These are phyloP conservation scores for Cheumatopsyche charites DNA, from an alignment of 1,140 invertebrate genomes.

Conservation along the genomic window DNA sequence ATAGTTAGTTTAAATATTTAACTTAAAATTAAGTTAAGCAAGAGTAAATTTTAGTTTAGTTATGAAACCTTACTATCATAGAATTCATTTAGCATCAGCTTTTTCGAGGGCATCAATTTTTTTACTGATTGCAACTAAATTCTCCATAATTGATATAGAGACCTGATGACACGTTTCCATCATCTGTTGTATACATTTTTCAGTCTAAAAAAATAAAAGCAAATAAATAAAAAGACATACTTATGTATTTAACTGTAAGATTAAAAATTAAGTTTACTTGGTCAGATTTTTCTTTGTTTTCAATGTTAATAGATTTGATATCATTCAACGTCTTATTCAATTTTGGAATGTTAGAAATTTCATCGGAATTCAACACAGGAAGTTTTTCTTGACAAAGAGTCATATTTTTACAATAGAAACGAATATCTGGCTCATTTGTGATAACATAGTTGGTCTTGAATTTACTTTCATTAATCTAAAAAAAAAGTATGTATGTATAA, in stretches of 20 bases:
- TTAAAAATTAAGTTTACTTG: conserved; percentile 28
- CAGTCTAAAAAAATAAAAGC: conserved; percentile 37
- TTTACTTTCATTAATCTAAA: conserved; percentile 56
- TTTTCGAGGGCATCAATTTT: conserved; percentile 46
- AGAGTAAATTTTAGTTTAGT: neutral
- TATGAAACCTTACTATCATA: neutral
- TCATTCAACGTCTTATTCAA: conserved; percentile 41
- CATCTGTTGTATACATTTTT: conserved; percentile 44
- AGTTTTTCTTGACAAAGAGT: conserved; percentile 56
- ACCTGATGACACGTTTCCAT: conserved; percentile 47
- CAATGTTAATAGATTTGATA: conserved; percentile 38
- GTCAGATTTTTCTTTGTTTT: conserved; percentile 47
- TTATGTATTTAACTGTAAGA: neutral
- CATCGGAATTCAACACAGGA: conserved; percentile 38
- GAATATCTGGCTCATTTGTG: conserved; percentile 55
- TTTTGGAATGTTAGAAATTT: conserved; percentile 39
- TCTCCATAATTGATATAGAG: conserved; percentile 46
- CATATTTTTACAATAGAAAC: conserved; percentile 59
- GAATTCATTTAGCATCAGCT: conserved; percentile 4
- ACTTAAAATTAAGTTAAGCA: neutral
- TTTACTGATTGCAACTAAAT: conserved; percentile 44
- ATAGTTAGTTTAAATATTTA: too few species aligned
- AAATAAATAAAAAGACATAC: conserved; percentile 1
- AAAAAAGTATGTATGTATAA: conserved; percentile 22
- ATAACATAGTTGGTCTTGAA: conserved; percentile 56